These are phyloP conservation scores for Hirtodrosophila histrioides DNA, from an alignment of 2,888 invertebrate genomes.

Conservation along the genomic window DNA sequence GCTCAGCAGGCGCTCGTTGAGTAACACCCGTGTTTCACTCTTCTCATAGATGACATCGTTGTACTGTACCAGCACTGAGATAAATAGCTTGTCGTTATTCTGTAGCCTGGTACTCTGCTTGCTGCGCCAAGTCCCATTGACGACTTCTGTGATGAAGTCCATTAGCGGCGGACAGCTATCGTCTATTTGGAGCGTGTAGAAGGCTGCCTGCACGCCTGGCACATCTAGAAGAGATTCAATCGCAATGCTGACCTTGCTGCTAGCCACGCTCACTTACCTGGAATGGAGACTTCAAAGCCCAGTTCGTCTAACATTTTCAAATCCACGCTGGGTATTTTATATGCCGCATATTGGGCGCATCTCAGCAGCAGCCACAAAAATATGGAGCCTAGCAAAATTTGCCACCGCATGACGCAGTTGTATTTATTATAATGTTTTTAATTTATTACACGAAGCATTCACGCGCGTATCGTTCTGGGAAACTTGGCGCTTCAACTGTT, in stretches of 20 bases:
- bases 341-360: slow-evolving; percentile 30
- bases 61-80: slow-evolving; percentile 71
- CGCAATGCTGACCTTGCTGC: slow-evolving; percentile 3
- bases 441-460: slow-evolving; percentile 5
- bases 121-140: slow-evolving; percentile 61
- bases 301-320: slow-evolving; percentile 51
- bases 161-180: slow-evolving; percentile 65
- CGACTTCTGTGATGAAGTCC: slow-evolving; percentile 65
- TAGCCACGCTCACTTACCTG: slow-evolving; percentile 51
- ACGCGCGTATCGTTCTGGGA: slow-evolving; percentile 7
- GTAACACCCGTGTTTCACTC: slow-evolving; percentile 60
- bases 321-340: slow-evolving; percentile 61
- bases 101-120: slow-evolving; percentile 49
- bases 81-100: slow-evolving; percentile 65
- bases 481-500: slow-evolving; percentile 16
- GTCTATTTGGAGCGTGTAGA: slow-evolving; percentile 73
- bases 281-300: slow-evolving; percentile 65
- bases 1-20: slow-evolving; percentile 57
- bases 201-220: slow-evolving; percentile 64
- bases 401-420: slow-evolving; percentile 50
- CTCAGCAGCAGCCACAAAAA: background rate
- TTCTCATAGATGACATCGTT: slow-evolving; percentile 66
- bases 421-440: background rate
- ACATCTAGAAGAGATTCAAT: slow-evolving; percentile 59
- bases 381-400: background rate